phyloP scores from a whole-genome alignment of 2,797 vertebrate species.

The Hypotaenidia okinawae region DNA sequence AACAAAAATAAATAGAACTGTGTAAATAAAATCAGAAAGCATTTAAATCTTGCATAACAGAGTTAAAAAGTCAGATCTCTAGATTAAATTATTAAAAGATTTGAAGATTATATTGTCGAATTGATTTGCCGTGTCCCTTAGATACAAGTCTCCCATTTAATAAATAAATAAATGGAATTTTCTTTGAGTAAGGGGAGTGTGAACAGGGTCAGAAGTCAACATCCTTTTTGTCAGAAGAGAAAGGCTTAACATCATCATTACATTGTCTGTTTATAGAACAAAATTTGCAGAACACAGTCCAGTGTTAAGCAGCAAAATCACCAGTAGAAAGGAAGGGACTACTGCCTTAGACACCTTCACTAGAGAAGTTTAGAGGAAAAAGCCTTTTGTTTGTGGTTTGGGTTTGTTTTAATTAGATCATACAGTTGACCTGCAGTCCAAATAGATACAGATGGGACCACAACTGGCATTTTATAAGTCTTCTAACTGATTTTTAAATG shows the following conservation, averaged over 20 bases:
- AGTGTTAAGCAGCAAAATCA: background rate
- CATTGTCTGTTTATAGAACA: background rate
- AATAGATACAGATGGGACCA: constrained; percentile 9
- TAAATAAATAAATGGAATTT: background rate
- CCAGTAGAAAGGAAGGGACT: background rate
- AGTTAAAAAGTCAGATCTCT: background rate
- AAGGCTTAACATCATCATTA: background rate
- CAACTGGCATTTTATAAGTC: background rate
- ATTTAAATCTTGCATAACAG: background rate
- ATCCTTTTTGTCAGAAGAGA: background rate
- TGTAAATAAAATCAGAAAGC: background rate
- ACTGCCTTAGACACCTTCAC: background rate
- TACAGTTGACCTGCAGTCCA: background rate
- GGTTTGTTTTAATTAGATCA: constrained; percentile 13
- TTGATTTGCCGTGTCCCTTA: background rate
- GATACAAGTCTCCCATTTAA: background rate
- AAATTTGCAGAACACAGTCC: background rate
- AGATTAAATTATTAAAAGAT: background rate
- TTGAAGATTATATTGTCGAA: background rate
- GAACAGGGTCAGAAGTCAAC: background rate
- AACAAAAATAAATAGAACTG: background rate
- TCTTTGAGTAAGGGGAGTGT: background rate
- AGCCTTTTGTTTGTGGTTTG: background rate
- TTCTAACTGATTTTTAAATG: background rate
- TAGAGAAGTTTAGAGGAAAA: background rate